Evolutionary conservation across 2,113 vertebrate genomes (phyloP), one percentile per base, ranked within the genome.

Genomic region (Aspidoscelis tigris): DNA sequence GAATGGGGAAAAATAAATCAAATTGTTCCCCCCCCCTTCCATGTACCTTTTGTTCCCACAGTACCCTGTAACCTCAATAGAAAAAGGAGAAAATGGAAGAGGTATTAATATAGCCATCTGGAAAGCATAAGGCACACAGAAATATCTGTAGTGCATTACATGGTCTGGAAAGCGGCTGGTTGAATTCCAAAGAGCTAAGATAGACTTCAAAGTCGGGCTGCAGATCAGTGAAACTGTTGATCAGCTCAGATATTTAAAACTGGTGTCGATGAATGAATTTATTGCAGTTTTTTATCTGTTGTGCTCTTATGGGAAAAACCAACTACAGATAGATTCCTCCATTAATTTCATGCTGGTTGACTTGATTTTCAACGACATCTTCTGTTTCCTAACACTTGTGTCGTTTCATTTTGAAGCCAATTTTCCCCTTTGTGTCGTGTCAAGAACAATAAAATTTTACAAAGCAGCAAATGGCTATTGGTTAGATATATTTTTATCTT

Each of bases 191-290:
- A 89, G 95, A 96, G 93, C 95, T 96, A 94, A 96, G 96, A 96
- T 96, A 96, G 95, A 97, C 97, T 97, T 97, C 97, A 97, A 97
- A 97, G 96, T 94, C 95, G 96, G 96, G 95, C 93, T 80, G 69
- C 90, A 95, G 95, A 96, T 97, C 96, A 97, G 94, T 96, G 95
- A 94, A 93, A 94, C 92, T 94, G 89, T 92, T 94, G 95, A 95
- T 96, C 93, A 87, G 88, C 92, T 95, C 89, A 93, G 91, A 95
- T 96, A 95, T 94, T 96, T 95, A 95, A 96, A 96, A 95, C 93
- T 95, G 93, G 95, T 95, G 96, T 96, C 95, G 94, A 95, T 93
- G 95, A 96, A 96, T 96, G 92, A 95, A 96, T 96, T 96, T 96
- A 96, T 96, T 96, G 89, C 96, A 92, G 95, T 97, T 97, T 97